Conservation (phyloP, 53 echinoderm and acorn worm species). For the Antedon mediterranea region DNA sequence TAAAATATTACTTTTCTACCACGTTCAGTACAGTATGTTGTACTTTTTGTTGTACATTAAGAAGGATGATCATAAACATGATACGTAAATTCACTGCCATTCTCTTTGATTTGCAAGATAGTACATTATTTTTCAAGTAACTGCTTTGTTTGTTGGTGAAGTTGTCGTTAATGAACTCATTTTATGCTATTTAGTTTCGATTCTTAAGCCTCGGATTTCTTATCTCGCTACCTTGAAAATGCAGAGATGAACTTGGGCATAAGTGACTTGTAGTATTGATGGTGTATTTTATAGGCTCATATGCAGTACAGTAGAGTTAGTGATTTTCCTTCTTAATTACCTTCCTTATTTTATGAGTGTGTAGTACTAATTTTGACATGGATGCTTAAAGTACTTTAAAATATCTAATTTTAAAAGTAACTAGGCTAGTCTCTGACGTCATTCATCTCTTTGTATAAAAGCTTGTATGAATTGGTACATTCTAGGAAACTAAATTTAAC, state of each 20-base stretch:
- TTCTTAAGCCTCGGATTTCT: not conserved
- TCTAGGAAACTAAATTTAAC: not conserved
- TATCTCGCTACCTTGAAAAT: not conserved
- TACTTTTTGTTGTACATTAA: no score
- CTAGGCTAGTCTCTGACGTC: not conserved
- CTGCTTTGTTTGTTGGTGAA: not conserved
- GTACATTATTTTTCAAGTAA: not conserved
- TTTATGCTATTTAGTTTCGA: not conserved
- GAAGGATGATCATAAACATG: no score
- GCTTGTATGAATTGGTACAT: not conserved
- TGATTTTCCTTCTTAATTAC: not conserved
- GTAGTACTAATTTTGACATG: not conserved
- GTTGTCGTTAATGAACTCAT: not conserved
- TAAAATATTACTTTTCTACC: no score
- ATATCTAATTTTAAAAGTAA: not conserved
- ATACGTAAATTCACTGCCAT: no score
- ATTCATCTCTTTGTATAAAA: not conserved
- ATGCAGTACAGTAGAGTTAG: not conserved
- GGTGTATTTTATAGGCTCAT: not conserved
- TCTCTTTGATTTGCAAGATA: no score
- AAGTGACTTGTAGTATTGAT: not conserved
- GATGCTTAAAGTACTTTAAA: not conserved
- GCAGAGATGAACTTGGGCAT: not conserved
- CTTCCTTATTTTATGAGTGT: not conserved
- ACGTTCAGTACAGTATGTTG: no score